Percentiles rank a stretch among this genome's conserved stretches.
Conservation (phyloP, 2,113 vertebrate species). For the Okapia johnstoni region DNA sequence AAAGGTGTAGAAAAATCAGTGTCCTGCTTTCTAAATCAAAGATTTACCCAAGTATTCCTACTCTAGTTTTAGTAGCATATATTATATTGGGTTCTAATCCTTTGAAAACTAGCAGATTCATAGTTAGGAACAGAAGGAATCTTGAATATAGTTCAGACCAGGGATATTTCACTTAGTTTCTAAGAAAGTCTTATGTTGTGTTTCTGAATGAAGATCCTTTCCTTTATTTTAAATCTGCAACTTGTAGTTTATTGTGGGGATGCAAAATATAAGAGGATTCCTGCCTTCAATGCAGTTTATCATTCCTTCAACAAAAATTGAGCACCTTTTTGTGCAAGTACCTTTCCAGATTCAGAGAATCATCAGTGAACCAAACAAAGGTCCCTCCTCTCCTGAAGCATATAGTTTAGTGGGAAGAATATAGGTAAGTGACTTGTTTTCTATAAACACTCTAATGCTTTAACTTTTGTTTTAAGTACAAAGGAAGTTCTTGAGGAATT, state of each 20-base stretch:
- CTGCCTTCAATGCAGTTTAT: neutral
- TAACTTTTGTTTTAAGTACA: neutral
- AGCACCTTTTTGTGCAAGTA: neutral
- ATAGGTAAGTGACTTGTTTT: neutral
- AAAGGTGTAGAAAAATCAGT: neutral
- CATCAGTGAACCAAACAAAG: neutral
- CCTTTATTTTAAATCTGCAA: neutral
- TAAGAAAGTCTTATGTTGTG: neutral
- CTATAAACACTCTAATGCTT: neutral
- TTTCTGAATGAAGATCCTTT: neutral
- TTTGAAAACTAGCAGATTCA: neutral
- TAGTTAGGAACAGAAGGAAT: neutral
- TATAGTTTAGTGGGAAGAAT: neutral
- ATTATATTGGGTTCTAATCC: neutral
- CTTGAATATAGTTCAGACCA: neutral
- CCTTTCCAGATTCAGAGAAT: neutral
- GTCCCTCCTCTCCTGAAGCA: neutral
- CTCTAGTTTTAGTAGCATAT: neutral
- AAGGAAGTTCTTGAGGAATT: neutral
- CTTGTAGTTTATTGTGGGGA: neutral
- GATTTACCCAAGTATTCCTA: neutral
- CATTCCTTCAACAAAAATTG: neutral
- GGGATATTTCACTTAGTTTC: neutral
- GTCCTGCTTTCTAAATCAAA: slow-evolving; percentile 17
- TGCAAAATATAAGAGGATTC: neutral